These are phyloP conservation scores for Acipenser transmontanus DNA, from an alignment of 2,797 vertebrate genomes.

Conservation along the genomic window DNA sequence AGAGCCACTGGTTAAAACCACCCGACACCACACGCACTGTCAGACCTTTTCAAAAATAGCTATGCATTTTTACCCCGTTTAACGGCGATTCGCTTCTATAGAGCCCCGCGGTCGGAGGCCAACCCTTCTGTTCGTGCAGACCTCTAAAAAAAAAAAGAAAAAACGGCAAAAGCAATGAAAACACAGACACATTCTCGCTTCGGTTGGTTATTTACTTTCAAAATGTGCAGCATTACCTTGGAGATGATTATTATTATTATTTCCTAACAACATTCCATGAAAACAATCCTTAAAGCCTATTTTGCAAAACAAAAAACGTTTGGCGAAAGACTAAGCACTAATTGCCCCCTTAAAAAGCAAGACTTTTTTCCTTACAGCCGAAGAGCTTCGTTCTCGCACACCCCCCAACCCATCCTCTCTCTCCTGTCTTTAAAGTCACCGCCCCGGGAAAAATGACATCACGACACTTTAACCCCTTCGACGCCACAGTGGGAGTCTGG, in stretches of 20 bases:
- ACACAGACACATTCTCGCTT: slow-evolving; percentile 37
- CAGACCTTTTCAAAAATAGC: no score
- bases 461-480: slow-evolving; percentile 56
- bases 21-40: no score
- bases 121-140: not conserved
- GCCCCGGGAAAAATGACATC: slow-evolving; percentile 44
- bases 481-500: no score
- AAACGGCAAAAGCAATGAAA: slow-evolving; percentile 26
- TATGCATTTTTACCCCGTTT: no score
- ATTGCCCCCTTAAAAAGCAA: slow-evolving; percentile 29
- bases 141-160: slow-evolving; percentile 6
- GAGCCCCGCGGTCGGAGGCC: no score
- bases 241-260: not conserved
- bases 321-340: slow-evolving; percentile 22
- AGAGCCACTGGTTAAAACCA: no score
- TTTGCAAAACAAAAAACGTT: slow-evolving; percentile 15
- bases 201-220: slow-evolving; percentile 34
- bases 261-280: not conserved
- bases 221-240: slow-evolving; percentile 34
- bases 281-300: not conserved
- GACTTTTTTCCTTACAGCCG: slow-evolving; percentile 33
- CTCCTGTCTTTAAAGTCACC: slow-evolving; percentile 50
- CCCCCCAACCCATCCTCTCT: slow-evolving; percentile 31
- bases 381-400: slow-evolving; percentile 39
- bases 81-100: no score